Evolutionary conservation across 2,888 invertebrate species (phyloP), one percentile per base, ranked within the genome.

Genomic region (Heterodera filipjevi): DNA sequence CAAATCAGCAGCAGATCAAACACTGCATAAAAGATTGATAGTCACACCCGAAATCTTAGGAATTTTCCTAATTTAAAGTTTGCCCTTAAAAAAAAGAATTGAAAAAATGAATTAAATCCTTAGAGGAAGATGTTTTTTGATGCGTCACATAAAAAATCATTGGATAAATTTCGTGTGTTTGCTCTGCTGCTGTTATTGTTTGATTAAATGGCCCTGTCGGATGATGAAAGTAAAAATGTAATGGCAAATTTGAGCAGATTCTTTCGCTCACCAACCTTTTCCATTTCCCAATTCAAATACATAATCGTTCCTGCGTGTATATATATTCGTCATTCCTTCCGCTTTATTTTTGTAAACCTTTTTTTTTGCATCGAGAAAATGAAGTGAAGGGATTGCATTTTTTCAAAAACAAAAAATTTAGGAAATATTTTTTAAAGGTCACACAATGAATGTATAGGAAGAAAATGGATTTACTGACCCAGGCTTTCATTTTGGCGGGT

Each of bases 111-210:
- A 10, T 44, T 44, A 12, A 44, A 12, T 10, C 44, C 44, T 5
- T 44, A 44, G 44, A 44, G 44, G 12, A n/a, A 6, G 27, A 46
- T 77, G 27, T 32, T 74, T n/a, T 46, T 59, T 39, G 39, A 74
- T 73, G 33, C 33, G 44, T 66, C 27, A 66, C 19, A 30, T 64
- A 32, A 76, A 59, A 75, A 22, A 30, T 75, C 16, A 49, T 75
- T 75, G n/a, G 8, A 22, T 71, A n/a, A 68, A 8, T 14, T 76
- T 39, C 27, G 53, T 1, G 10, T 59, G 59, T 59, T 59, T 59
- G 59, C 59, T 12, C 59, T 27, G 8, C 59, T 59, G 59, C 27
- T n/a, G n/a, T n/a, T n/a, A 10, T n/a, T 59, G n/a, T 59, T 14
- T 14, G 49, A 49, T 49, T 3, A 19, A 49, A 19, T 14, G 49